Base-by-base conservation (phyloP, 2,888 invertebrate species). In the Crossocerus cetratus region DNA sequence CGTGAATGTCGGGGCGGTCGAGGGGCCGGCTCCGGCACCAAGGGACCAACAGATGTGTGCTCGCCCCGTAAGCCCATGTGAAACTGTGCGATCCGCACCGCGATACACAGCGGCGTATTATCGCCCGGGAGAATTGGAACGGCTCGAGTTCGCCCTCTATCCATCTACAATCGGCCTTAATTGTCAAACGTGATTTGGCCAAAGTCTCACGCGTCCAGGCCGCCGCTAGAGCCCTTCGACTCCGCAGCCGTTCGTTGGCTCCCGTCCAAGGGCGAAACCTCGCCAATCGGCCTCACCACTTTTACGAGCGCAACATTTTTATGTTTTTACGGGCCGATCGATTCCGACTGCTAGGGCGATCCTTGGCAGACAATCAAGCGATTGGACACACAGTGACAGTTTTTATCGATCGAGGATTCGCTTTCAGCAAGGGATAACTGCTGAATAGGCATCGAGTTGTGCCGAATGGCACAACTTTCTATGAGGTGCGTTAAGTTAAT, bases 341-440 rank as follows among this genome's bases (percentile, higher is more conserved):
- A 80, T 81, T 62, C 20, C n/a, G 2, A 54, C 16, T 45, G 69
- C 69, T 64, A 62, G 45, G 42, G 49, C 58, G 54, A 67, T 58
- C 43, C 65, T 49, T 71, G 69, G 45, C 53, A 55, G 53, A 57
- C 61, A 66, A 73, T 71, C 16, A 66, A 78, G 65, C 76, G 68
- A 72, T 78, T 80, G n/a, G n/a, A n/a, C n/a, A n/a, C 82, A 58
- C 75, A 69, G 74, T 83, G 81, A 84, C 84, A 81, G 32, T 82
- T 69, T 56, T 54, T 11, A 45, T 43, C 54, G 66, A 56, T 21
- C 23, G 20, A 32, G 44, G 5, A 32, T 53, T 23, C 16, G 66
- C 53, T 61, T 77, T 32, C 1, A 8, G 4, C 1, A 8, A 32
- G 8, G 5, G 8, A 32, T 32, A 32, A 32, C n/a, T 32, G 32